Percentiles rank a stretch among this genome's conserved stretches.
These are phyloP conservation scores for Speoplatyrhinus poulsoni DNA, from an alignment of 2,113 vertebrate species.

Conservation along the genomic window DNA sequence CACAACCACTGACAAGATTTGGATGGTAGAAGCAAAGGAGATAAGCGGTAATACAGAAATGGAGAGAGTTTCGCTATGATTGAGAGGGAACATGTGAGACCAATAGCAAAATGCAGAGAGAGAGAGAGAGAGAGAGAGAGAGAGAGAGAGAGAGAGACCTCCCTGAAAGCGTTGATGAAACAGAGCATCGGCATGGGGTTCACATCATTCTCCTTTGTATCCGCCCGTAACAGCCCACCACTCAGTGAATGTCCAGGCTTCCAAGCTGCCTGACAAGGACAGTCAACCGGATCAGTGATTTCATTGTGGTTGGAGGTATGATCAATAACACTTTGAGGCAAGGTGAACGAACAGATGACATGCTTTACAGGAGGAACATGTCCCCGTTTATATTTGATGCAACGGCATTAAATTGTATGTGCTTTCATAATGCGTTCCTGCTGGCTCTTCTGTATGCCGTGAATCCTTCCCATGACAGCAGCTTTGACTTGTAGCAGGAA, in stretches of 20 bases:
- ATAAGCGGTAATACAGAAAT: neutral
- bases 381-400: neutral
- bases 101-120: slow-evolving; percentile 4
- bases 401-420: neutral
- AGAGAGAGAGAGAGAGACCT: too few relatives aligned
- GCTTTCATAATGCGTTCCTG: neutral
- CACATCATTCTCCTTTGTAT: slow-evolving; percentile 15
- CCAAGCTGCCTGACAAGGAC: slow-evolving; percentile 38
- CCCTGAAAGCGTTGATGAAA: too few relatives aligned
- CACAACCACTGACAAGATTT: neutral
- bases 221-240: slow-evolving; percentile 16
- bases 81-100: neutral
- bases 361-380: slow-evolving; percentile 18
- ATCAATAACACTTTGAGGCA: slow-evolving; percentile 43
- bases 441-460: slow-evolving; percentile 1
- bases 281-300: slow-evolving; percentile 31
- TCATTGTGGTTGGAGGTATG: slow-evolving; percentile 26
- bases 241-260: slow-evolving; percentile 21
- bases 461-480: neutral
- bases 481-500: neutral
- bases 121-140: neutral
- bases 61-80: neutral
- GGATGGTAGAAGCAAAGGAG: slow-evolving; percentile 14
- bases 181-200: neutral
- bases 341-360: slow-evolving; percentile 39